Conservation (phyloP, 2,888 invertebrate species). For the Meiosimyza platycephala region DNA sequence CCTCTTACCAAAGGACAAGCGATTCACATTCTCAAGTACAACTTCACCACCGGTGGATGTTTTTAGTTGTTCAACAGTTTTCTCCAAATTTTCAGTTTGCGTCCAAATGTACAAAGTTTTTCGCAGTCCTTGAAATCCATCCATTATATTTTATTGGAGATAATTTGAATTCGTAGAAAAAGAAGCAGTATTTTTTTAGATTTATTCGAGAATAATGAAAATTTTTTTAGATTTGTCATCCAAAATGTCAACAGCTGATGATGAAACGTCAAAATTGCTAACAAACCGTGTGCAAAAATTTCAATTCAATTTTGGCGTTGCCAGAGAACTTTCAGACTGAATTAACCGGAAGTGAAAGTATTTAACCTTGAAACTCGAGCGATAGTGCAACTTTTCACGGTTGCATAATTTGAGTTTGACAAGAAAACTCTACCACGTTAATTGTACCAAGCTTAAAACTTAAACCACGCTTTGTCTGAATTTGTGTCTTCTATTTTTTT, state of each 20-base stretch:
- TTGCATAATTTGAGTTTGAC: too few species aligned
- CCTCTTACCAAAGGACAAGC: conserved; percentile 72
- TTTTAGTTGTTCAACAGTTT: conserved; percentile 70
- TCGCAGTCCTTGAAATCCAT: conserved; percentile 65
- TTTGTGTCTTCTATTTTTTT: too few species aligned
- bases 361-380: too few species aligned
- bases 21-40: conserved; percentile 72
- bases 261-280: not conserved
- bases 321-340: too few species aligned
- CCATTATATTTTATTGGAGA: conserved; percentile 53
- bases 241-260: conserved; percentile 25
- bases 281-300: conserved; percentile 15
- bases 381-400: too few species aligned
- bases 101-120: conserved; percentile 73
- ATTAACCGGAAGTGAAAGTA: too few species aligned
- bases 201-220: not conserved
- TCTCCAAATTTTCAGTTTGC: conserved; percentile 69
- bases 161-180: not conserved
- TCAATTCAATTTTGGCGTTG: too few species aligned
- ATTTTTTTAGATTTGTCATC: not conserved
- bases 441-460: too few species aligned
- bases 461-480: too few species aligned
- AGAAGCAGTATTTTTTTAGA: not conserved
- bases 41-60: conserved; percentile 69
- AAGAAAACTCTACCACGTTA: too few species aligned